Evolutionary conservation across 1,140 invertebrate species (phyloP).

Genomic region (Lordiphosa stackelbergi): DNA sequence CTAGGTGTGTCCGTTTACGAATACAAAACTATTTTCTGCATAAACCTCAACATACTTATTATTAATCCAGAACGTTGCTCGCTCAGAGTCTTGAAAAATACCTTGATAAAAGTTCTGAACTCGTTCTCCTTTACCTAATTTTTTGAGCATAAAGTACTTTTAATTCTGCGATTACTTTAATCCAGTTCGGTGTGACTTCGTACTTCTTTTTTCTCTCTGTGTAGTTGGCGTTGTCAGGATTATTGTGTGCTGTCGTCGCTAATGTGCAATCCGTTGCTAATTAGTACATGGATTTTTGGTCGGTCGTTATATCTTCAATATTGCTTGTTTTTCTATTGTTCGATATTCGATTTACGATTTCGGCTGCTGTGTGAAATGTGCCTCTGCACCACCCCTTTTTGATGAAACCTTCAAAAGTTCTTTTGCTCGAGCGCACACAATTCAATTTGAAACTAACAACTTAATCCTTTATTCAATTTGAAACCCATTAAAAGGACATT

Average conservation of each 20-base stretch:
- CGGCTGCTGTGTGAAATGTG: constrained; percentile 38
- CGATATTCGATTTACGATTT: constrained; percentile 29
- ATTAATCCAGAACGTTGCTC: too few species aligned
- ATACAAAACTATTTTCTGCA: too few species aligned
- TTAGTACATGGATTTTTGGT: constrained; percentile 51
- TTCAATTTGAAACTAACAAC: constrained; percentile 77
- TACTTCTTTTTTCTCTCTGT: not conserved
- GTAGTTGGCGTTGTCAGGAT: constrained; percentile 49
- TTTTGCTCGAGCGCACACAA: constrained; percentile 63
- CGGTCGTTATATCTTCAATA: constrained; percentile 41
- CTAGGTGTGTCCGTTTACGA: too few species aligned
- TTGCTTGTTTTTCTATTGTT: constrained; percentile 35
- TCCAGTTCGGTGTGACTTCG: not conserved
- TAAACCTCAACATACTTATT: too few species aligned
- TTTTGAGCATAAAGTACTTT: too few species aligned
- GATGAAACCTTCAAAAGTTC: constrained; percentile 42
- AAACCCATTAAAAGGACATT: constrained; percentile 78
- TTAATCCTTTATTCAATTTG: constrained; percentile 78
- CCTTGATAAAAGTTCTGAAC: too few species aligned
- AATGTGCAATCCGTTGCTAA: constrained; percentile 64
- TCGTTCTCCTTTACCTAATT: too few species aligned
- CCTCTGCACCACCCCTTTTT: not conserved
- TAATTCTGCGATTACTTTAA: too few species aligned
- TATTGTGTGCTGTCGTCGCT: constrained; percentile 33
- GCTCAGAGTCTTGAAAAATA: too few species aligned